Evolutionary conservation across 2,797 vertebrate species (phyloP).

Genomic region (Microtus agrestis): DNA sequence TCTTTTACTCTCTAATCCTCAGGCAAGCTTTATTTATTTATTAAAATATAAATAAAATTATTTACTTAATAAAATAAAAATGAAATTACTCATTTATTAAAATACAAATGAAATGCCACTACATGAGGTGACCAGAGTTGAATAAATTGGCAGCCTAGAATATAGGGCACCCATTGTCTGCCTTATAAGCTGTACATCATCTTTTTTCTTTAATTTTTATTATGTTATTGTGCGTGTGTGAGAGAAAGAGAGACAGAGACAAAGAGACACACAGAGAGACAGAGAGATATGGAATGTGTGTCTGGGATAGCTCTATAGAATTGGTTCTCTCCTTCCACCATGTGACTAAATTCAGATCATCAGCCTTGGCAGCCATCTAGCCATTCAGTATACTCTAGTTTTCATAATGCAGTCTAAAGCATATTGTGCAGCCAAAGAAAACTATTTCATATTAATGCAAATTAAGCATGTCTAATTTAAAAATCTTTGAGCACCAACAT

Average conservation of each 20-base stretch:
- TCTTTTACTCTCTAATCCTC: too few relatives aligned
- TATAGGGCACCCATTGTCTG: background rate
- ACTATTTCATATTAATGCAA: background rate
- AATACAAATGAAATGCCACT: too few relatives aligned
- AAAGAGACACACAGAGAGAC: background rate
- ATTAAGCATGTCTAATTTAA: background rate
- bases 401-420: background rate
- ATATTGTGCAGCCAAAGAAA: background rate
- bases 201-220: background rate
- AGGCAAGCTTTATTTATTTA: too few relatives aligned
- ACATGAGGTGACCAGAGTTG: background rate
- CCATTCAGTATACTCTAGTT: background rate
- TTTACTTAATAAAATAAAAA: too few relatives aligned
- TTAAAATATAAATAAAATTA: too few relatives aligned
- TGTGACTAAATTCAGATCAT: background rate
- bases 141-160: constrained; percentile 28
- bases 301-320: background rate
- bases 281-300: too few relatives aligned
- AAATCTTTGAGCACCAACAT: background rate
- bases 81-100: too few relatives aligned
- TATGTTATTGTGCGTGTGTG: background rate
- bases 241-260: background rate
- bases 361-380: background rate
- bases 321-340: background rate
- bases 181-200: background rate